Percentiles rank a stretch among this genome's conserved stretches.
Evolutionary conservation across 2,888 invertebrate species (phyloP).

Genomic region (Phrixothrix hirtus): DNA sequence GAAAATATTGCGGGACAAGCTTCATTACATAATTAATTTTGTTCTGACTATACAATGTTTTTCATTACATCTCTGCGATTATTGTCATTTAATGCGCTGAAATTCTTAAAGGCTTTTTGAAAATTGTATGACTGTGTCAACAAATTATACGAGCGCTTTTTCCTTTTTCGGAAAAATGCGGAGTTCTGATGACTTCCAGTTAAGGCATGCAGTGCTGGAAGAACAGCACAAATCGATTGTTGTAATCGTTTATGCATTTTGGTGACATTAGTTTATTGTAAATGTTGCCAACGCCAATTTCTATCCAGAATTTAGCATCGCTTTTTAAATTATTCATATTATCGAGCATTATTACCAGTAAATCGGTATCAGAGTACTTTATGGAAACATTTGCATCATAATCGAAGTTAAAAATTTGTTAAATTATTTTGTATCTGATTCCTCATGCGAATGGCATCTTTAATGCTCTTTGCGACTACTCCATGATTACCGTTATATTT

Average conservation of each 20-base stretch:
- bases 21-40: constrained; percentile 1
- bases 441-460: not conserved
- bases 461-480: not conserved
- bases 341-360: no score
- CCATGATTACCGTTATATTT: not conserved
- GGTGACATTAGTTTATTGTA: no score
- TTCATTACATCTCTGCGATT: not conserved
- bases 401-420: no score
- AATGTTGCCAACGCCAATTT: no score
- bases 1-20: not conserved
- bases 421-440: not conserved
- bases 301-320: no score
- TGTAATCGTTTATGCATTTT: no score
- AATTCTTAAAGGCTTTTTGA: not conserved
- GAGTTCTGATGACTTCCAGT: no score
- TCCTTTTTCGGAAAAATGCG: constrained; percentile 3
- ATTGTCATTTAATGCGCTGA: not conserved
- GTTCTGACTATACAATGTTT: constrained; percentile 2
- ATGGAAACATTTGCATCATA: no score
- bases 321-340: no score
- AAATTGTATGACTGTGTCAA: not conserved
- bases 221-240: no score
- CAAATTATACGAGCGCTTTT: not conserved
- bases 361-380: no score
- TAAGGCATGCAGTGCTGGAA: no score